These are phyloP conservation scores for Limnephilus lunatus DNA, from an alignment of 2,888 invertebrate genomes.

Conservation along the genomic window DNA sequence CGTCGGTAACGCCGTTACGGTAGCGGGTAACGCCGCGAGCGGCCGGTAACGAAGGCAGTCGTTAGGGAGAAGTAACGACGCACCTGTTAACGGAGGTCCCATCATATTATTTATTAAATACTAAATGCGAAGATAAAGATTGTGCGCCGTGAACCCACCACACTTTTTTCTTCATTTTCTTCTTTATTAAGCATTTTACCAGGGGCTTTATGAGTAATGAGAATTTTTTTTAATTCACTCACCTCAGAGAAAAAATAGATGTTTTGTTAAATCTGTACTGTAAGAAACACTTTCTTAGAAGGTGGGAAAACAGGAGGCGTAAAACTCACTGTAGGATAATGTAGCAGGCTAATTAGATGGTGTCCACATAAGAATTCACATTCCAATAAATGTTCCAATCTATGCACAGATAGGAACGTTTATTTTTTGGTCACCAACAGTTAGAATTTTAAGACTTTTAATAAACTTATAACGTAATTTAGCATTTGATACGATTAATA, in stretches of 20 bases:
- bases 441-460: too few relatives aligned
- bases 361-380: too few relatives aligned
- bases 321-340: too few relatives aligned
- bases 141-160: not conserved
- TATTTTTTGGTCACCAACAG: too few relatives aligned
- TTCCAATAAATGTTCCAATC: too few relatives aligned
- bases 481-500: too few relatives aligned
- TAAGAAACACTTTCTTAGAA: too few relatives aligned
- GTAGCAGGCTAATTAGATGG: too few relatives aligned
- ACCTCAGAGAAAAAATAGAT: not conserved
- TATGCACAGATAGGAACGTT: too few relatives aligned
- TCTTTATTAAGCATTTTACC: not conserved
- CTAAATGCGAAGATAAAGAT: not conserved
- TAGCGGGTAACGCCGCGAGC: not conserved
- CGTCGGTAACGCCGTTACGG: not conserved
- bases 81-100: constrained; percentile 22
- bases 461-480: too few relatives aligned
- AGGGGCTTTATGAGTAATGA: not conserved
- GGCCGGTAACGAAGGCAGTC: constrained; percentile 13
- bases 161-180: not conserved
- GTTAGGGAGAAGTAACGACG: constrained; percentile 20
- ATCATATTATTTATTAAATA: constrained; percentile 4
- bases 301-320: too few relatives aligned
- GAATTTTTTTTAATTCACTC: not conserved
- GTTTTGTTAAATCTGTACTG: too few relatives aligned